Percentiles rank a stretch among this genome's conserved stretches.
Conservation (phyloP, 2,797 vertebrate species). For the Gallirallus australis region DNA sequence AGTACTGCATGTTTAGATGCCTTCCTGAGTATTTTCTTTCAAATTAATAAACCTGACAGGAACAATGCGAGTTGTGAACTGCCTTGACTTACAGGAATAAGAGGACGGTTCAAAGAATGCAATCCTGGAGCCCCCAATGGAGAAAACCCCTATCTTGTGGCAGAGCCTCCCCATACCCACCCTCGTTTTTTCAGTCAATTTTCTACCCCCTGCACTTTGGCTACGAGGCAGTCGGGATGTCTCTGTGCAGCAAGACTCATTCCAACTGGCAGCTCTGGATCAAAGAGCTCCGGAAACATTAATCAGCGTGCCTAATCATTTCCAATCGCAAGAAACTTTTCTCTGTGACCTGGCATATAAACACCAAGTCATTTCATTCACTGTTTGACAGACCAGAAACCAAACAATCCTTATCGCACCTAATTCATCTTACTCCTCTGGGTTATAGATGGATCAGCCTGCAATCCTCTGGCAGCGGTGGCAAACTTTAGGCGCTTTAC, state of each 20-base stretch:
- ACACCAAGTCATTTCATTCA: constrained; percentile 41
- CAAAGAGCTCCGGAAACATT: constrained; percentile 63
- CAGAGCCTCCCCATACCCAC: neutral
- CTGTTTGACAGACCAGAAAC: constrained; percentile 50
- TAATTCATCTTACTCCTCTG: constrained; percentile 31
- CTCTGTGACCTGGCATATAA: constrained; percentile 56
- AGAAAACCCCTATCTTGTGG: neutral
- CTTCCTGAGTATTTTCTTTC: constrained; percentile 3
- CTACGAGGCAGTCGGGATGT: neutral
- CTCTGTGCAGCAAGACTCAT: constrained; percentile 33
- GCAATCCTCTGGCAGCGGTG: neutral
- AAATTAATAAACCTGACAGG: neutral
- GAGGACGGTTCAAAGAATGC: constrained; percentile 7
- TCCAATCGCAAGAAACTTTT: constrained; percentile 40
- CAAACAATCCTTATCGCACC: constrained; percentile 56
- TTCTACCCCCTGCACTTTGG: neutral
- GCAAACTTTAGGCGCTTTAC: constrained; percentile 48
- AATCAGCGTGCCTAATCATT: constrained; percentile 62
- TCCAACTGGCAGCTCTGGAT: constrained; percentile 63
- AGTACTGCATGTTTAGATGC: neutral
- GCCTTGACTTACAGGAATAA: constrained; percentile 32
- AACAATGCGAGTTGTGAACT: neutral
- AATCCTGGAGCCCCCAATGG: neutral
- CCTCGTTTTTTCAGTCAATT: neutral
- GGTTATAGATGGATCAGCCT: constrained; percentile 47